Percentiles rank a stretch among this genome's conserved stretches.
Conservation (phyloP, 92 coral and sea anemone genomes). For the Heteractis magnifica region DNA sequence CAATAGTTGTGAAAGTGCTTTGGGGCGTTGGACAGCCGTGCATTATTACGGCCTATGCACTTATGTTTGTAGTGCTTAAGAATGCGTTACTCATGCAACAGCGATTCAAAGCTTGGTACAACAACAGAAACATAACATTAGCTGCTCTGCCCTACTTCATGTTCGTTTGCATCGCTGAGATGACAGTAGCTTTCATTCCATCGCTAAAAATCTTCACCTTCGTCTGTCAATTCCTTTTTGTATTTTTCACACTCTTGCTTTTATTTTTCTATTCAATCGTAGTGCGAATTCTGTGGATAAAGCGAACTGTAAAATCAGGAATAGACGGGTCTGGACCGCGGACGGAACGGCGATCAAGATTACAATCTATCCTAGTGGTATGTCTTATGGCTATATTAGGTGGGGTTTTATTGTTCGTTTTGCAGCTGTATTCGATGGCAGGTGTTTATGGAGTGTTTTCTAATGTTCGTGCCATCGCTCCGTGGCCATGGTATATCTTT, state of each 20-base stretch:
- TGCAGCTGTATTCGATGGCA: conserved; percentile 64
- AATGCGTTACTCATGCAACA: conserved; percentile 71
- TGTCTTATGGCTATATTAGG: conserved; percentile 67
- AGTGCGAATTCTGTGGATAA: conserved; percentile 60
- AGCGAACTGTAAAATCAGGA: conserved; percentile 21
- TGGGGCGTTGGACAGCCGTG: conserved; percentile 87
- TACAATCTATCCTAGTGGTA: conserved; percentile 49
- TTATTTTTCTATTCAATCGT: conserved; percentile 54
- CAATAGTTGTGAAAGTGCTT: conserved; percentile 40
- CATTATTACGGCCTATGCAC: conserved; percentile 61
- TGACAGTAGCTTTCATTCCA: conserved; percentile 55
- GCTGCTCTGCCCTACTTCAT: conserved; percentile 69
- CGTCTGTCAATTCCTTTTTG: conserved; percentile 65
- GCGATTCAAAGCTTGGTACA: conserved; percentile 74
- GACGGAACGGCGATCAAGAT: conserved; percentile 36
- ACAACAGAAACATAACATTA: conserved; percentile 55
- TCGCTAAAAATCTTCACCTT: conserved; percentile 48
- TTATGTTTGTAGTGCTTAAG: conserved; percentile 68
- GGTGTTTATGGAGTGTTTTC: conserved; percentile 73
- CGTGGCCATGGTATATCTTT: conserved; percentile 83
- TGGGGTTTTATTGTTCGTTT: conserved; percentile 48
- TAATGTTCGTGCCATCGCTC: conserved; percentile 35
- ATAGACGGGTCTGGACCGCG: conserved; percentile 16
- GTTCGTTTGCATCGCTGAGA: conserved; percentile 65
- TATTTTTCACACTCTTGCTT: conserved; percentile 44